These are phyloP conservation scores for Ophion obscuratus DNA, from an alignment of 2,888 invertebrate genomes.

Conservation along the genomic window DNA sequence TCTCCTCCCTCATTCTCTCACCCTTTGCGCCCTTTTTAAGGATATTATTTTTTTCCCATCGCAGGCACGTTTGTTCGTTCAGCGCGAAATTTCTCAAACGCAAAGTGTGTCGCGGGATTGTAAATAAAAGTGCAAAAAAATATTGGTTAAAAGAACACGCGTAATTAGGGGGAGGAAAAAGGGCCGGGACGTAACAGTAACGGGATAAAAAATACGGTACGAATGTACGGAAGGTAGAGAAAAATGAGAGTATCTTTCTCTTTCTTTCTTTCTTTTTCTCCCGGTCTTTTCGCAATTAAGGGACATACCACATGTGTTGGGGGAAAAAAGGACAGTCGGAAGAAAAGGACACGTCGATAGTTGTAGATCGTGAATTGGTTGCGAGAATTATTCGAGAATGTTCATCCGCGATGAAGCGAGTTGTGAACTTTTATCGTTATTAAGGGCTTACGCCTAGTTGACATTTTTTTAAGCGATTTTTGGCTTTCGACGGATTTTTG, in stretches of 20 bases:
- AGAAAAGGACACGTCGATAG: too few species aligned
- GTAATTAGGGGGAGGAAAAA: constrained; percentile 50
- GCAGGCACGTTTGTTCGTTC: constrained; percentile 46
- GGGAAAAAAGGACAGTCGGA: too few species aligned
- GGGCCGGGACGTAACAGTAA: constrained; percentile 25
- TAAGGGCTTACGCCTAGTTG: too few species aligned
- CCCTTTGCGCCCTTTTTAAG: constrained; percentile 2
- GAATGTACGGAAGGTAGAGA: constrained; percentile 32
- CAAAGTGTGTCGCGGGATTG: background rate
- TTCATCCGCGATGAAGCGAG: too few species aligned
- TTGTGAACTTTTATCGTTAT: too few species aligned
- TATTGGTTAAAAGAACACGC: constrained; percentile 40
- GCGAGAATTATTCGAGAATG: too few species aligned
- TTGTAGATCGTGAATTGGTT: too few species aligned
- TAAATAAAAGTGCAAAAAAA: constrained; percentile 12
- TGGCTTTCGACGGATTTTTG: too few species aligned
- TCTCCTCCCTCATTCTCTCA: constrained; percentile 23
- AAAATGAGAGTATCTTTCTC: constrained; percentile 50
- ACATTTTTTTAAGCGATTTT: too few species aligned
- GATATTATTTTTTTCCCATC: constrained; percentile 1
- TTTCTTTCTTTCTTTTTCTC: constrained; percentile 60
- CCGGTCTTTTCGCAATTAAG: constrained; percentile 81
- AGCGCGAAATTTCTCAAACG: constrained; percentile 59
- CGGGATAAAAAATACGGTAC: constrained; percentile 55
- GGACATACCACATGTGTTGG: background rate